These are phyloP conservation scores for Nothocercus nigrocapillus DNA, from an alignment of 2,113 vertebrate genomes.

Conservation along the genomic window DNA sequence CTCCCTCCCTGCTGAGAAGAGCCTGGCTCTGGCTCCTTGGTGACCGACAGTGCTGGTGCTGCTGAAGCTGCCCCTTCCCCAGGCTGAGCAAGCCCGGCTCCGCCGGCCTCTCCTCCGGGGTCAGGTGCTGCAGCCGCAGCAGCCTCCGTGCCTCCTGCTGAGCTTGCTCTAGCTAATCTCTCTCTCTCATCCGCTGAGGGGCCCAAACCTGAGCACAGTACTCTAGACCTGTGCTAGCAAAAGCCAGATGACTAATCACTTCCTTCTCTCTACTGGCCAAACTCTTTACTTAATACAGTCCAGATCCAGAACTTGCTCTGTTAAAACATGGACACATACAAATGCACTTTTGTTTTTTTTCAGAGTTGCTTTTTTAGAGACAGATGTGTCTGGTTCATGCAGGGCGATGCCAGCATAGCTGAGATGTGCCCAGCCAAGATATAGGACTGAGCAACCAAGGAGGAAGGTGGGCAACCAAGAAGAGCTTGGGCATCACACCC, in stretches of 20 bases:
- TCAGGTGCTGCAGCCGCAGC: neutral
- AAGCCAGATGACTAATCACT: neutral
- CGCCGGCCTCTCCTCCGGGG: neutral
- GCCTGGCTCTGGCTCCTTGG: neutral
- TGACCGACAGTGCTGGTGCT: accelerated
- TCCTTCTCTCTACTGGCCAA: neutral
- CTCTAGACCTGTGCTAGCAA: neutral
- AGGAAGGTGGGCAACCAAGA: neutral
- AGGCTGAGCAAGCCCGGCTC: neutral
- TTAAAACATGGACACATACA: neutral
- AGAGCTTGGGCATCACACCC: neutral
- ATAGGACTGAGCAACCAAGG: neutral
- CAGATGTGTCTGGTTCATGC: neutral
- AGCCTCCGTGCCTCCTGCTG: neutral
- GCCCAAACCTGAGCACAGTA: neutral
- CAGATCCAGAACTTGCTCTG: accelerated
- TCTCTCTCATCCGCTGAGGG: neutral
- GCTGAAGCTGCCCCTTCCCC: neutral
- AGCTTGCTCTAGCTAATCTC: neutral
- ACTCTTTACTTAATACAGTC: neutral
- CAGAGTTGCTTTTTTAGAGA: neutral
- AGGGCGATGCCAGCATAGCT: accelerated
- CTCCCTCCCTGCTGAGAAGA: neutral
- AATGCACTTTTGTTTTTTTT: neutral
- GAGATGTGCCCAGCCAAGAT: neutral